These are phyloP conservation scores for Nothoprocta perdicaria DNA, from an alignment of 2,113 vertebrate species.

Conservation along the genomic window DNA sequence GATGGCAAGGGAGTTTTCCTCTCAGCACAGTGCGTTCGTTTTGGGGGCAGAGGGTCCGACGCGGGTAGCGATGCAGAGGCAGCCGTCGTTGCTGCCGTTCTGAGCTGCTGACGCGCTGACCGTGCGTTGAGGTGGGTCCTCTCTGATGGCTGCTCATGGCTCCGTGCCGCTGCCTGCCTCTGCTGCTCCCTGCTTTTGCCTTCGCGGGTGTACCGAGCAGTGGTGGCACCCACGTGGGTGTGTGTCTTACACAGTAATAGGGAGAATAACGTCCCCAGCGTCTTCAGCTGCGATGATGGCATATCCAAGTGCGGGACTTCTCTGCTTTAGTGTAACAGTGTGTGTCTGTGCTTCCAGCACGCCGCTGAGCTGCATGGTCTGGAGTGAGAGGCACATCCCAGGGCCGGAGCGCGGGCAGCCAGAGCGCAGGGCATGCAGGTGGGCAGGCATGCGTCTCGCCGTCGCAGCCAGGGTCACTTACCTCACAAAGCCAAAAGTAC, in stretches of 20 bases:
- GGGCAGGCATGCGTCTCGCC: fast-evolving
- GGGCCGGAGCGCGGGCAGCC: background rate
- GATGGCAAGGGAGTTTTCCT: background rate
- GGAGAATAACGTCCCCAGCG: background rate
- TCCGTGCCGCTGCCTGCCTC: background rate
- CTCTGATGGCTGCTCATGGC: fast-evolving
- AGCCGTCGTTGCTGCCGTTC: background rate
- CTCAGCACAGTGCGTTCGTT: fast-evolving
- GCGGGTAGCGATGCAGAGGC: too few relatives aligned
- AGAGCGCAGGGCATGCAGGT: fast-evolving
- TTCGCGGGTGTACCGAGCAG: background rate
- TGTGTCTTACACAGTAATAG: background rate
- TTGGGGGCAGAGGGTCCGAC: background rate
- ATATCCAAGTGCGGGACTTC: background rate
- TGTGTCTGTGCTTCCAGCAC: background rate
- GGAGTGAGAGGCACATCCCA: background rate
- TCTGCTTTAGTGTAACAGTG: fast-evolving
- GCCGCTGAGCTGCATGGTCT: background rate
- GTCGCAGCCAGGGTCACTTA: fast-evolving
- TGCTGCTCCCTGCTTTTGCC: background rate
- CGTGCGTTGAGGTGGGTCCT: background rate
- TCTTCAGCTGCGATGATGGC: background rate
- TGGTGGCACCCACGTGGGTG: background rate
- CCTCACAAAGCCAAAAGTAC: background rate
- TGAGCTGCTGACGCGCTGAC: fast-evolving